Percentiles rank a stretch among this genome's conserved stretches.
phyloP scores from a whole-genome alignment of 1,140 invertebrate species.

The Teleopsis dalmanni region DNA sequence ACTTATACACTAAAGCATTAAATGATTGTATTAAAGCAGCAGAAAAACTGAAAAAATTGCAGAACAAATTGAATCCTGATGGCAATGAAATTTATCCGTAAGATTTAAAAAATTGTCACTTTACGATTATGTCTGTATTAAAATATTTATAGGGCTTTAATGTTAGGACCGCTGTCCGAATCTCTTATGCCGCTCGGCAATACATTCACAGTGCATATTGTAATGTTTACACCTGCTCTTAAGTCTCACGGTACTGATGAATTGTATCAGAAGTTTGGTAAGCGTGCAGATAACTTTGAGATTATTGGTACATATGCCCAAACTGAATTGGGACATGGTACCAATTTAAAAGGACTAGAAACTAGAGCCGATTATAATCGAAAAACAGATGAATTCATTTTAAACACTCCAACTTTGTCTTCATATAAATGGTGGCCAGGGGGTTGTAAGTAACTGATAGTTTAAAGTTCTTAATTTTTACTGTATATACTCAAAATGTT shows the following conservation, averaged over 20 bases:
- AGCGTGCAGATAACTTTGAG: slow-evolving; percentile 64
- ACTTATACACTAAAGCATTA: slow-evolving; percentile 68
- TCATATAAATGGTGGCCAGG: slow-evolving; percentile 92
- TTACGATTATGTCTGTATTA: not conserved
- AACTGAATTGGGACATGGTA: slow-evolving; percentile 88
- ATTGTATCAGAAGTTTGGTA: slow-evolving; percentile 77
- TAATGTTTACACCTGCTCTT: slow-evolving; percentile 83
- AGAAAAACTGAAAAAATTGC: slow-evolving; percentile 58
- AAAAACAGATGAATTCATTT: slow-evolving; percentile 71
- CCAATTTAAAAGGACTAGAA: slow-evolving; percentile 81
- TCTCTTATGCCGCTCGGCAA: slow-evolving; percentile 60
- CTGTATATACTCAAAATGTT: not conserved
- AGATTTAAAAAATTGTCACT: slow-evolving; percentile 3
- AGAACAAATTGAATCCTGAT: slow-evolving; percentile 54
- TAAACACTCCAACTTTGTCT: slow-evolving; percentile 80
- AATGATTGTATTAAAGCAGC: slow-evolving; percentile 63
- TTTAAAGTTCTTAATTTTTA: not conserved
- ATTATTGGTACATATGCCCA: slow-evolving; percentile 89
- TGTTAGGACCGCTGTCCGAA: slow-evolving; percentile 5
- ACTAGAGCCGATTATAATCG: slow-evolving; percentile 84
- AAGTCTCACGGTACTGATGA: slow-evolving; percentile 75
- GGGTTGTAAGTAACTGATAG: slow-evolving; percentile 58
- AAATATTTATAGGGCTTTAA: slow-evolving; percentile 3
- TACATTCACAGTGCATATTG: slow-evolving; percentile 71
- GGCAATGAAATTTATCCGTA: slow-evolving; percentile 58